Evolutionary conservation across 2,113 vertebrate genomes (phyloP).

Genomic region (Saguinus midas): DNA sequence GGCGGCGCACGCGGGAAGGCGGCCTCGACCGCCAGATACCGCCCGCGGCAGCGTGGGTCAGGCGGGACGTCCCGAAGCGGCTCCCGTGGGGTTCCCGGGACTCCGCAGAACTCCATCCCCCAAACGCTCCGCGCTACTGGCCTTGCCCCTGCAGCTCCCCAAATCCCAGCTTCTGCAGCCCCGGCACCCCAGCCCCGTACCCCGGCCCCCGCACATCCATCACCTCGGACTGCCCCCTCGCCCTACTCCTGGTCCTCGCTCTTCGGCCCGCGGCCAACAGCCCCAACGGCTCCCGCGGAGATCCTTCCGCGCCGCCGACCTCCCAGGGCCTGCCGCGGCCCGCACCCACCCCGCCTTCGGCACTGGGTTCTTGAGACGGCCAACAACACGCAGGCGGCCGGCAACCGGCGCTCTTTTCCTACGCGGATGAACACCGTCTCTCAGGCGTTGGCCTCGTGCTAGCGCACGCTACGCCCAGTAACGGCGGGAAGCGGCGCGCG

Average conservation of each 20-base stretch:
- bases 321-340: not conserved
- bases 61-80: too few species aligned
- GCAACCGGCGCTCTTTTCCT: not conserved
- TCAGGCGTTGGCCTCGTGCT: fast-evolving
- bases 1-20: too few species aligned
- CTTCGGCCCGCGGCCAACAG: not conserved
- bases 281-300: not conserved
- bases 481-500: not conserved
- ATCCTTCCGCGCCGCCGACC: not conserved
- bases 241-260: not conserved
- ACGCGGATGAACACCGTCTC: not conserved
- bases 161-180: not conserved
- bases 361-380: not conserved
- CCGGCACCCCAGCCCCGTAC: not conserved
- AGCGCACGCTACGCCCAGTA: not conserved
- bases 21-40: too few species aligned
- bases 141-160: not conserved
- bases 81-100: too few species aligned
- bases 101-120: not conserved
- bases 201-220: not conserved
- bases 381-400: not conserved
- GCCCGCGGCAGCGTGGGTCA: too few species aligned
- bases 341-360: not conserved
- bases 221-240: not conserved
- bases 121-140: fast-evolving